Percentiles rank a stretch among this genome's conserved stretches.
phyloP scores from a whole-genome alignment of 2,888 invertebrate species.

The Cremastinae sp. region DNA sequence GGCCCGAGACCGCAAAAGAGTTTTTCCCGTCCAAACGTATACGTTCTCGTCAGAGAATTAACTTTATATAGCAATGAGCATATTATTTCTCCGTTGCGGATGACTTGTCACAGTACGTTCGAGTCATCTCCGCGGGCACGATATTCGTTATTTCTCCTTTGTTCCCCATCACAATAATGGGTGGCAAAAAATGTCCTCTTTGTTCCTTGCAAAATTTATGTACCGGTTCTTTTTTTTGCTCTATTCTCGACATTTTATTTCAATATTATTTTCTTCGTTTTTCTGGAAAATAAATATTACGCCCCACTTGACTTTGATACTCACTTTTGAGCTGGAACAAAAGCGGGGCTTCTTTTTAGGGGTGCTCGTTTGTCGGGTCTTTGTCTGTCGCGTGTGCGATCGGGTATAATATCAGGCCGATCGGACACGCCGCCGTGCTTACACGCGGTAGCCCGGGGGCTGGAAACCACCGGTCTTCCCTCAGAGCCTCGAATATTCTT shows the following conservation, averaged over 20 bases:
- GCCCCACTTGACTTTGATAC: conserved; percentile 57
- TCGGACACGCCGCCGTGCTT: conserved; percentile 22
- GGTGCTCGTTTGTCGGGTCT: conserved; percentile 49
- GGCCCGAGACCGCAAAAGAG: conserved; percentile 28
- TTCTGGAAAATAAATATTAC: conserved; percentile 17
- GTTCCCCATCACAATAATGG: background rate
- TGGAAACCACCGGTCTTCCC: conserved; percentile 21
- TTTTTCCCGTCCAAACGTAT: conserved; percentile 2
- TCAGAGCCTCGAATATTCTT: conserved; percentile 50
- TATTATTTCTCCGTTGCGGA: conserved; percentile 4
- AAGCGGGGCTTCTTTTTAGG: conserved; percentile 6
- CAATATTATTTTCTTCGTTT: conserved; percentile 48
- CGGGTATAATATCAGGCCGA: conserved; percentile 48
- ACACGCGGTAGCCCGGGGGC: conserved; percentile 4
- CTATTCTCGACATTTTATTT: too few relatives aligned
- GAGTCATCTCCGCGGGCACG: too few relatives aligned
- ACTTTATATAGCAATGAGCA: background rate
- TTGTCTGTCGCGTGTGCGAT: conserved; percentile 50
- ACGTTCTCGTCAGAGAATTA: background rate
- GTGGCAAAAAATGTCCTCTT: too few relatives aligned
- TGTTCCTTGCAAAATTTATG: too few relatives aligned
- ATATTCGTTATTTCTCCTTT: too few relatives aligned
- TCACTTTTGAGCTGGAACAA: conserved; percentile 37
- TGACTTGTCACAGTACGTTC: background rate
- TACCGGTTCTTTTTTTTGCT: too few relatives aligned